phyloP scores from a whole-genome alignment of 2,113 vertebrate genomes.

The Pimephales promelas region DNA sequence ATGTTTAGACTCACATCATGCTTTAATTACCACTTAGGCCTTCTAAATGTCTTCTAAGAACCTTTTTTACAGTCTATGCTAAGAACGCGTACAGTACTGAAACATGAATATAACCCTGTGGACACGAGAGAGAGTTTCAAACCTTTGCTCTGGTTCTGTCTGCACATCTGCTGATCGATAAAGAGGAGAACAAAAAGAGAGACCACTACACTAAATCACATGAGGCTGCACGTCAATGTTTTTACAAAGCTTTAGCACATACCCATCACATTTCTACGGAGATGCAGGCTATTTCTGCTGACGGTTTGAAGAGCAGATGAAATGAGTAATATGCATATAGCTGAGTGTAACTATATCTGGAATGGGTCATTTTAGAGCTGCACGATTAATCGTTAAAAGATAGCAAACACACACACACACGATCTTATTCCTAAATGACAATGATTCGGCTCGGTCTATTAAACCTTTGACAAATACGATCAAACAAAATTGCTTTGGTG shows the following conservation, averaged over 20 bases:
- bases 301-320: neutral
- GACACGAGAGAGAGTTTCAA: constrained; percentile 3
- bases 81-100: neutral
- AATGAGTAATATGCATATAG: neutral
- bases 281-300: neutral
- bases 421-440: no score
- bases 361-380: neutral
- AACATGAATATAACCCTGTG: constrained; percentile 32
- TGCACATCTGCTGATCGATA: constrained; percentile 62
- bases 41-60: neutral
- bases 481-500: no score
- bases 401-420: no score
- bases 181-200: constrained; percentile 67
- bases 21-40: constrained; percentile 6
- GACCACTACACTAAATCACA: constrained; percentile 67
- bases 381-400: no score
- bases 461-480: no score
- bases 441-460: no score
- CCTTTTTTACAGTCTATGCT: no score
- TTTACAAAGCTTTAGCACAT: constrained; percentile 58
- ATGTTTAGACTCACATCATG: neutral
- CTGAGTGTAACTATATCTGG: neutral
- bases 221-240: constrained; percentile 55
- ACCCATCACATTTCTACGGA: neutral
- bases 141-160: neutral